Evolutionary conservation across 2,797 vertebrate species (phyloP), one percentile per base, ranked within the genome.

Genomic region (Todus mexicanus): DNA sequence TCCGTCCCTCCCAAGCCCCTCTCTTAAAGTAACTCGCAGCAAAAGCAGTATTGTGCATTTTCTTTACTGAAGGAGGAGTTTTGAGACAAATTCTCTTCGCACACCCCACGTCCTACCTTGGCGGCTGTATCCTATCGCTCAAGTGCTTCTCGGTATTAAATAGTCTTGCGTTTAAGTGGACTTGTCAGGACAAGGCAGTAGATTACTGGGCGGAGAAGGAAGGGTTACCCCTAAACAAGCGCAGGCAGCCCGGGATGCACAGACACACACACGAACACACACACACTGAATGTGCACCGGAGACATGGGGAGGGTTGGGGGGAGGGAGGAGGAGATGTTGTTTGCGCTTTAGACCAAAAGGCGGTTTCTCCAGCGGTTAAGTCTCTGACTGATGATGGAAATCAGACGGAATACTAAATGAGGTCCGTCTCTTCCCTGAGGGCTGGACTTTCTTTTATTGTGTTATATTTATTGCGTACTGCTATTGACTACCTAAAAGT

Each of bases 161-260:
- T 1, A 48, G 22, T 17, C 22, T 47, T 23, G 86, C n/a, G 23
- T 94, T 33, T 73, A 71, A 90, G 35, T 12, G 79, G 89, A 87
- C 93, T 95, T 94, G 86, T 91, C 89, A 92, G 88, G 93, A 93
- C 96, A 84, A 26, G 94, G 90, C 82, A 64, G 60, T 35, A 88
- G 87, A 35, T 88, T 84, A 59, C 57, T 17, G 84, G 47, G 50
- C 33, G 79, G 89, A 65, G 26, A 70, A 51, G 61, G 56, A 76
- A 87, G 76, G 63, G 87, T 51, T 85, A 89, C 91, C 54, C 75
- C 45, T 48, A 92, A 94, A 92, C 13, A 40, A 91, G 81, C 38
- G 22, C 77, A 66, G 78, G 22, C 68, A 89, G 68, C 29, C 70
- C 25, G 51, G 51, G 76, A 40, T 25, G 10, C 50, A 11, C 4